Conservation (phyloP, 2,888 invertebrate species). For the Nomada ruficornis region DNA sequence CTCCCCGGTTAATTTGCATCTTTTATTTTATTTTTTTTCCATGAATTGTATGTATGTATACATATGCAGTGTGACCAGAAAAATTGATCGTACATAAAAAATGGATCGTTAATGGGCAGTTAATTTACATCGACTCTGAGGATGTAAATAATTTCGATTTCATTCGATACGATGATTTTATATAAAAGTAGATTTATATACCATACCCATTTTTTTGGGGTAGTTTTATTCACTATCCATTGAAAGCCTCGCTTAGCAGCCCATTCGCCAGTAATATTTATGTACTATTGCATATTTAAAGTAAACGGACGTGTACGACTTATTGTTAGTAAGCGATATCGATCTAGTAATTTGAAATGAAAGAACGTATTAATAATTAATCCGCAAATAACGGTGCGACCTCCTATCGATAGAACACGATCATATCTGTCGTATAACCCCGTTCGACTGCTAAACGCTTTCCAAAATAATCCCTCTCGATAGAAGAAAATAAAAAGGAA, state of each 20-base stretch:
- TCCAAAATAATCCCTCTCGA: not conserved
- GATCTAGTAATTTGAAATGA: constrained; percentile 52
- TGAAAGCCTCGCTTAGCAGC: constrained; percentile 1
- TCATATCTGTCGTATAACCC: constrained; percentile 46
- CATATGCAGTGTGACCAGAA: constrained; percentile 26
- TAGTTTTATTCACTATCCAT: not conserved
- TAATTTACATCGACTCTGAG: not conserved
- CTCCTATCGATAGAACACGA: constrained; percentile 37
- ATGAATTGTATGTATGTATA: constrained; percentile 22
- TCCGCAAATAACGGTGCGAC: constrained; percentile 49
- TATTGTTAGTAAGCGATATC: constrained; percentile 37
- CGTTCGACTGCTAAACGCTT: constrained; percentile 8
- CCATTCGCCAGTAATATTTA: constrained; percentile 46
- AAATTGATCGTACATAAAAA: constrained; percentile 39
- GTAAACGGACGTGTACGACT: constrained; percentile 31
- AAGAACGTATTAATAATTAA: constrained; percentile 53
- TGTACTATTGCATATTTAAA: constrained; percentile 57
- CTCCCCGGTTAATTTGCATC: not conserved
- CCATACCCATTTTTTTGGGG: not conserved
- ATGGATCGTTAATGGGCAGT: constrained; percentile 24
- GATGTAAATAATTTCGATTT: not conserved
- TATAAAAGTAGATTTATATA: not conserved
- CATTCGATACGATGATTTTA: constrained; percentile 11
- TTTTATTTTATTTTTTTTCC: not conserved
- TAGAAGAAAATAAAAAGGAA: not conserved